Base-by-base conservation (phyloP, 2,888 invertebrate genomes). In the Melangyna quadrimaculata region DNA sequence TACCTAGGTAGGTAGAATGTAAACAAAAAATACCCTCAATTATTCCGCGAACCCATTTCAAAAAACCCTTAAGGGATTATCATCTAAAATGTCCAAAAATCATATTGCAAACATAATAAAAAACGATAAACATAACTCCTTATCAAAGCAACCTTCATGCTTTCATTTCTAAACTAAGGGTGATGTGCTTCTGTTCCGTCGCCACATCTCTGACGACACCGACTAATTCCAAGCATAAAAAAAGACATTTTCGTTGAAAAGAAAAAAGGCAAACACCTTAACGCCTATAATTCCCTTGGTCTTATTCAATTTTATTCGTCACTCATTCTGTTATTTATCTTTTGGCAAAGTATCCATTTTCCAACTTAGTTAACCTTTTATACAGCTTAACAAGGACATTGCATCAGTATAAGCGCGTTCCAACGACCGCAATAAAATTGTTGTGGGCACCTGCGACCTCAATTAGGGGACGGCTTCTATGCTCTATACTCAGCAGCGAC, bases 401-500 rank as follows among this genome's bases (percentile, higher is more conserved):
- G 59, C 59, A 19, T 14, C 24, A n/a, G 51, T 14, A 19, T 8
- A 32, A 57, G 61, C 24, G 22, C 45, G 77, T 37, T 69, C 27
- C 59, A 86, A 86, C 86, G 86, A 86, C 86, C 86, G 86, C 86
- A 86, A 86, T 86, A 86, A 86, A 86, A 86, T 77, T 77, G 53
- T 80, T 67, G 77, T 57, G 77, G 86, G 70, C 86, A 86, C 86
- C 86, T 86, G 86, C 81, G 81, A 73, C 86, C 81, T 86, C 86
- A 81, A 86, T 86, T 86, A 86, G 86, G 53, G 48, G 57, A 17
- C 45, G 65, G 65, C 35, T 57, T 35, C 19, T 51, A 12, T 51
- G 2, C n/a, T n/a, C n/a, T 10, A 10, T 10, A 10, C 2, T 22
- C 12, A 6, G 7, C 48, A n/a, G 22, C 19, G 17, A 3, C 55